phyloP scores from a whole-genome alignment of 1,140 invertebrate genomes.

The Gerris buenoi region DNA sequence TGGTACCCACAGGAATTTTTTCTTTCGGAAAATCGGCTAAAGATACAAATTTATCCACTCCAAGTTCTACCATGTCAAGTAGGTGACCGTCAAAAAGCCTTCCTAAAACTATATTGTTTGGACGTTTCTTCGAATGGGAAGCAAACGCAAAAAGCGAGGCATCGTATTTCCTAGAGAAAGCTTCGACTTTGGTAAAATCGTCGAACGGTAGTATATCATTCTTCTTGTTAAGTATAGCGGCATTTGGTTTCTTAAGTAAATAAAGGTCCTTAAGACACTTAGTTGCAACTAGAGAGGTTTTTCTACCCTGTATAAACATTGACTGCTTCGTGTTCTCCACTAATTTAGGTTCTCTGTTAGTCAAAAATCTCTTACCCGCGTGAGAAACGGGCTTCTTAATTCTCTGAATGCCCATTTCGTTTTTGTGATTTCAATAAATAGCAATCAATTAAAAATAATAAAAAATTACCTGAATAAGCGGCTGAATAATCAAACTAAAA shows the following conservation, averaged over 20 bases:
- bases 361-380: constrained; percentile 68
- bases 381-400: constrained; percentile 73
- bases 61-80: constrained; percentile 93
- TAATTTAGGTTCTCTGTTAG: constrained; percentile 69
- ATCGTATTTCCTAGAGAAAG: constrained; percentile 72
- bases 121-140: constrained; percentile 85
- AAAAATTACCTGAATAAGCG: too few species aligned
- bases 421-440: too few species aligned
- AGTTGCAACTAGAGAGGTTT: constrained; percentile 57
- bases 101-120: constrained; percentile 75
- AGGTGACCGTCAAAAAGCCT: constrained; percentile 78
- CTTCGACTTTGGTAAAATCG: constrained; percentile 64
- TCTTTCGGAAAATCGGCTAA: constrained; percentile 63
- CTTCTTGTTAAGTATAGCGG: constrained; percentile 56
- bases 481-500: too few species aligned
- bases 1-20: constrained; percentile 65
- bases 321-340: constrained; percentile 76
- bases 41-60: constrained; percentile 64
- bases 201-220: constrained; percentile 80
- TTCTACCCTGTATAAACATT: constrained; percentile 71
- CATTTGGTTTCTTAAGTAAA: constrained; percentile 71
- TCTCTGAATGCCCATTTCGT: not conserved
- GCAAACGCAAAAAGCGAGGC: constrained; percentile 77
- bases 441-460: too few species aligned
- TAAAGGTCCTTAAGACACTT: constrained; percentile 77